These are phyloP conservation scores for Drosophila melanocephala DNA, from an alignment of 2,888 invertebrate species.

Conservation along the genomic window DNA sequence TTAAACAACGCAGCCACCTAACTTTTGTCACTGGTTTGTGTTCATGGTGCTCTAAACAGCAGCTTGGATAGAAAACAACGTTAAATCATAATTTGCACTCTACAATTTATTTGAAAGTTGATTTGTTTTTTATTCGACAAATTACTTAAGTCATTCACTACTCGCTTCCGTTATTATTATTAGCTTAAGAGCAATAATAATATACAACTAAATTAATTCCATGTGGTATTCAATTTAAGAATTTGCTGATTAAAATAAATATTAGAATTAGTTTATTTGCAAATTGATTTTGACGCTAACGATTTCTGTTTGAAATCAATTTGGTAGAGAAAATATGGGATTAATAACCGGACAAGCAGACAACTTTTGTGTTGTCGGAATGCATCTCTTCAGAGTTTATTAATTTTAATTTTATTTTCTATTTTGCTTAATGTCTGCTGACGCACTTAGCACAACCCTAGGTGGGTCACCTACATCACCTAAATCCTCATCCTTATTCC, in stretches of 20 bases:
- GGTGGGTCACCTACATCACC: not conserved
- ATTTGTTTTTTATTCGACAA: not conserved
- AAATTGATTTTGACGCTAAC: slow-evolving; percentile 24
- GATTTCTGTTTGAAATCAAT: slow-evolving; percentile 51
- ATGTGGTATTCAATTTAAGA: not conserved
- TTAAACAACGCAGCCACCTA: not conserved
- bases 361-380: slow-evolving; percentile 23
- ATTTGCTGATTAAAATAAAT: not conserved
- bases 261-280: not conserved
- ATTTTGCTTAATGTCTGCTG: not conserved
- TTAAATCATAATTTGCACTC: not conserved
- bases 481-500: slow-evolving; percentile 23
- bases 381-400: slow-evolving; percentile 64
- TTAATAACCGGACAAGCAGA: slow-evolving; percentile 15
- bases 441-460: not conserved
- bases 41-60: not conserved
- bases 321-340: slow-evolving; percentile 50
- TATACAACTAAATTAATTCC: not conserved
- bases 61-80: not conserved
- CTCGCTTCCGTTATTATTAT: not conserved
- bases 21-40: not conserved
- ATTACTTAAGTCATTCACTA: not conserved
- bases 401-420: slow-evolving; percentile 53
- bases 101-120: not conserved
- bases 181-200: not conserved